phyloP scores from a whole-genome alignment of 2,888 invertebrate species.

The Xestia ashworthii region DNA sequence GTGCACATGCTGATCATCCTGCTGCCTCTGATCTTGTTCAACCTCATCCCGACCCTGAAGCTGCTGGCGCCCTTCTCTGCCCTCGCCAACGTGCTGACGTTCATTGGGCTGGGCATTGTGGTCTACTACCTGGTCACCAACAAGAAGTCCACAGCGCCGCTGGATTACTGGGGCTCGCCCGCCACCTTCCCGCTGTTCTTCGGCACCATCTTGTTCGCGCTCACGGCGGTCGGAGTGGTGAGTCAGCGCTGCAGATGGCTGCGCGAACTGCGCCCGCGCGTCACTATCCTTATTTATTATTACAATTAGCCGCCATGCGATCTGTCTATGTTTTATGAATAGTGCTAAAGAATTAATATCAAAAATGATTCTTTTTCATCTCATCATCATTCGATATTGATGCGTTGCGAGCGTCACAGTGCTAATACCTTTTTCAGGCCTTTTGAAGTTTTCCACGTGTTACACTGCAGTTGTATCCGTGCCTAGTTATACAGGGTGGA shows the following conservation, averaged over 20 bases:
- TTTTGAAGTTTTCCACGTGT: neutral
- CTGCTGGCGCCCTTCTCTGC: slow-evolving; percentile 96
- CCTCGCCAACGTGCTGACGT: slow-evolving; percentile 95
- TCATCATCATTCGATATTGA: slow-evolving; percentile 10
- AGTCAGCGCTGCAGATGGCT: slow-evolving; percentile 73
- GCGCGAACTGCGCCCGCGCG: neutral
- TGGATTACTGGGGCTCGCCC: slow-evolving; percentile 83
- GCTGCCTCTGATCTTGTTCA: slow-evolving; percentile 92
- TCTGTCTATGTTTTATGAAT: neutral
- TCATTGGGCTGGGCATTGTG: slow-evolving; percentile 94
- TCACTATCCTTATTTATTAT: neutral
- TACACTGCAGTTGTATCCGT: neutral
- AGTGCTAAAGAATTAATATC: neutral
- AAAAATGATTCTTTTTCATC: neutral
- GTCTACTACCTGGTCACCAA: slow-evolving; percentile 91
- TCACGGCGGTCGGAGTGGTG: slow-evolving; percentile 95
- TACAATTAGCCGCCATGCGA: slow-evolving; percentile 21
- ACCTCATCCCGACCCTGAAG: slow-evolving; percentile 94
- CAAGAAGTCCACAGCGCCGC: slow-evolving; percentile 82
- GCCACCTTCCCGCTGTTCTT: slow-evolving; percentile 88
- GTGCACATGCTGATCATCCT: slow-evolving; percentile 93
- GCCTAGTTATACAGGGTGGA: neutral
- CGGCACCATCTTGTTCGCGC: slow-evolving; percentile 97
- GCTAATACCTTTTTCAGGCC: neutral
- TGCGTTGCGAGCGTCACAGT: slow-evolving; percentile 26